Evolutionary conservation across 2,888 invertebrate genomes (phyloP), one percentile per base, ranked within the genome.

Genomic region (Oxycera nigricornis): DNA sequence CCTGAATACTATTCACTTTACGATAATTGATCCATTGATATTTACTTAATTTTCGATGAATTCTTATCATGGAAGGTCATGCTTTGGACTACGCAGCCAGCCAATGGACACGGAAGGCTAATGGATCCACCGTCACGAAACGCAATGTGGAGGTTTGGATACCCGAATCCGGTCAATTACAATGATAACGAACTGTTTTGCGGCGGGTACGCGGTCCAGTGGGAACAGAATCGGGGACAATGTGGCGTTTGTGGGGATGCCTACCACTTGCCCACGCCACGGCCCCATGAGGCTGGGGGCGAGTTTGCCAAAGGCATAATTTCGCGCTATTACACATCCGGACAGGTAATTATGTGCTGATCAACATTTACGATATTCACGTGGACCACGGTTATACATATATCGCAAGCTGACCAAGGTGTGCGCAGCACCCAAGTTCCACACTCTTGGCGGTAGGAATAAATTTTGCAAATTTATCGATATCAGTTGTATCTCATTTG

Each of bases 111-210:
- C 86, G 96, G 96, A 2, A 87, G 96, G 50, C 87, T 97, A 76
- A 94, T 96, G 93, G 94, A 96, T 83, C 97, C 97, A 0, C 96
- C 97, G 1, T 92, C 95, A 0, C 88, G 97, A 75, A 95, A 96
- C 86, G 92, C 94, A 65, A 96, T 96, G 95, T 97, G 97, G 97
- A 88, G 97, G 76, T 94, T 94, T 82, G 97, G 97, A 0, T 97
- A 92, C 86, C 93, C 94, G n/a, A 96, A 94, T 86, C 95, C 96
- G 1, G 94, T 94, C 75, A 95, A 97, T 86, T 97, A 96, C 83
- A 95, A 96, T 80, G 96, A 97, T 85, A 96, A 96, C 81, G 96
- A 96, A 85, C 88, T 96, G 17, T 96, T 94, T 86, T 97, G 97
- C 82, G 96, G 96, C 26, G 96, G 95, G 68, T 94, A 93, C 82